phyloP scores from a whole-genome alignment of 2,888 invertebrate species.

The Gymnosoma rotundatum region DNA sequence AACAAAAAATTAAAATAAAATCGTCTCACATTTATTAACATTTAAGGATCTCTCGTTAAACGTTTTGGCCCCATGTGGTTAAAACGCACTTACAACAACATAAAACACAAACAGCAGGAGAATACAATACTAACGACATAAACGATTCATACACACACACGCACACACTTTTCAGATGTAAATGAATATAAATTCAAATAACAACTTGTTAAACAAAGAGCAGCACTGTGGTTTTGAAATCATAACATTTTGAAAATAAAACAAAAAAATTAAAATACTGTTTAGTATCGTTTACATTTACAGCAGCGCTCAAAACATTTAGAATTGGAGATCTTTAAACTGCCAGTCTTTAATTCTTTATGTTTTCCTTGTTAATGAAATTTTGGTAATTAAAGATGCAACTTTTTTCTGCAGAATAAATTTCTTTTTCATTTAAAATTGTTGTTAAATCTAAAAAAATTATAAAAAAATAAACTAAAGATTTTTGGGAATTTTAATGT shows the following conservation, averaged over 20 bases:
- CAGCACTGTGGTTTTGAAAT: slow-evolving; percentile 33
- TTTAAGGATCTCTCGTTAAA: slow-evolving; percentile 57
- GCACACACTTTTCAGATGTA: not conserved
- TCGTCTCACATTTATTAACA: slow-evolving; percentile 27
- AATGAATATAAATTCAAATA: slow-evolving; percentile 51
- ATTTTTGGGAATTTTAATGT: too few species aligned
- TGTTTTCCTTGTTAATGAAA: too few species aligned
- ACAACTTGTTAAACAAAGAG: slow-evolving; percentile 53
- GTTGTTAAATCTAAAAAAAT: too few species aligned
- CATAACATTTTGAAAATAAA: not conserved
- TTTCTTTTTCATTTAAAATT: too few species aligned
- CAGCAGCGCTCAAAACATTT: too few species aligned
- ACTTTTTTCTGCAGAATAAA: too few species aligned
- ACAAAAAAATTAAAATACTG: slow-evolving; percentile 25
- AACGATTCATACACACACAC: slow-evolving; percentile 45
- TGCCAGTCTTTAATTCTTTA: too few species aligned
- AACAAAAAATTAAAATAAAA: not conserved
- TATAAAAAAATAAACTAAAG: too few species aligned
- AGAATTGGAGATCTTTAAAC: too few species aligned
- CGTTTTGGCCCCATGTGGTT: slow-evolving; percentile 67
- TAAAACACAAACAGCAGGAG: slow-evolving; percentile 56
- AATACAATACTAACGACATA: slow-evolving; percentile 56
- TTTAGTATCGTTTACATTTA: not conserved
- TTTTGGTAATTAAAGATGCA: too few species aligned
- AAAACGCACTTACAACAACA: slow-evolving; percentile 46